Percentiles rank a stretch among this genome's conserved stretches.
These are phyloP conservation scores for Hydractinia symbiolongicarpus DNA, from an alignment of 30 jellyfish, hydroid and myxozoan species.

Conservation along the genomic window DNA sequence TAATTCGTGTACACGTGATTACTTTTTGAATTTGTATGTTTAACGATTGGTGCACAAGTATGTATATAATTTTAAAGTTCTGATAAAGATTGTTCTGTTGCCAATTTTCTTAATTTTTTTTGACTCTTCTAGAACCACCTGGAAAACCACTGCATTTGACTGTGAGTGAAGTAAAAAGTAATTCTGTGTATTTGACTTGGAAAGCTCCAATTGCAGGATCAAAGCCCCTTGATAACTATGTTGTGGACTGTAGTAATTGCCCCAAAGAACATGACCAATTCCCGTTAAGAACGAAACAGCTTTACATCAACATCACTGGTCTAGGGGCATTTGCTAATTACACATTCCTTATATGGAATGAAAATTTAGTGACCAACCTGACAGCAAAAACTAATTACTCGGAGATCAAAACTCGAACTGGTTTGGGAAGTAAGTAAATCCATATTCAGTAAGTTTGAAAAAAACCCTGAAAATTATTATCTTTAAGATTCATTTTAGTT, in stretches of 20 bases:
- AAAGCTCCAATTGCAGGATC: background rate
- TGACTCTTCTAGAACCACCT: background rate
- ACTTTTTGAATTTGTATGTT: too few relatives aligned
- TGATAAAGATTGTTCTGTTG: conserved; percentile 30
- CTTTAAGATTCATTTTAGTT: too few relatives aligned
- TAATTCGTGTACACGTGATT: too few relatives aligned
- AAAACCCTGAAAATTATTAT: too few relatives aligned
- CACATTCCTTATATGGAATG: background rate
- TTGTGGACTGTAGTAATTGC: background rate
- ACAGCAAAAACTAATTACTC: background rate
- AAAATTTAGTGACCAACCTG: background rate
- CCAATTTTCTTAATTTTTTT: background rate
- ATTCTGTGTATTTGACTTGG: background rate
- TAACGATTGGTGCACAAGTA: too few relatives aligned
- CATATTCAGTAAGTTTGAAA: too few relatives aligned
- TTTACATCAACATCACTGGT: background rate
- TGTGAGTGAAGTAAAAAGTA: background rate
- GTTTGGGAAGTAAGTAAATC: background rate
- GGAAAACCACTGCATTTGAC: background rate
- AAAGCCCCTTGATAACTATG: background rate
- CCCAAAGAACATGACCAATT: background rate
- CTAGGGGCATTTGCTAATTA: conserved; percentile 3
- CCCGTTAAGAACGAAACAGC: background rate
- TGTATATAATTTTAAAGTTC: background rate
- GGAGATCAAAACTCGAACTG: background rate